Evolutionary conservation across 2,888 invertebrate species (phyloP).

Genomic region (Bellardia bayeri): DNA sequence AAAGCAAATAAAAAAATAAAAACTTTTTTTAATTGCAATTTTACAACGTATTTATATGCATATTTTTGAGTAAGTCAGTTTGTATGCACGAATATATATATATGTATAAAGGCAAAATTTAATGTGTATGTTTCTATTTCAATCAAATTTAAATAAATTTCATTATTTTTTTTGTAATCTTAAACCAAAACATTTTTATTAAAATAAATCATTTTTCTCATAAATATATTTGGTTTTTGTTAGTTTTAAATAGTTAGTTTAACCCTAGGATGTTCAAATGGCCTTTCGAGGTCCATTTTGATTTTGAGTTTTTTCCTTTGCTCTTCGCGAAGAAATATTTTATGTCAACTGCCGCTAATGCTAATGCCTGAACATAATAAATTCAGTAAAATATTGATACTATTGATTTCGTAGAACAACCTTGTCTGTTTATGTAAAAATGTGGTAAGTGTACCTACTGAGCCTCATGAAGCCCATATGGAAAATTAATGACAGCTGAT

Average conservation of each 20-base stretch:
- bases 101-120: constrained; percentile 20
- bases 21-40: constrained; percentile 64
- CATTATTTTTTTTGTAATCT: background rate
- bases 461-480: no score
- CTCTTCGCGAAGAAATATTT: no score
- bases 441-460: no score
- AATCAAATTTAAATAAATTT: constrained; percentile 26
- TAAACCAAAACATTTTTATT: constrained; percentile 1
- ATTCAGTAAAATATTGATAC: no score
- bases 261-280: no score
- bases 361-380: no score
- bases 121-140: background rate
- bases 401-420: no score
- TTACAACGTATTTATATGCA: background rate
- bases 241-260: constrained; percentile 36
- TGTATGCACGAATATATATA: background rate
- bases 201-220: constrained; percentile 17
- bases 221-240: constrained; percentile 44
- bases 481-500: no score
- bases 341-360: no score
- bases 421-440: no score
- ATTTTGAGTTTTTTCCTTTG: no score
- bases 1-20: constrained; percentile 2
- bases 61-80: background rate
- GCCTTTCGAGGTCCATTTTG: no score